Evolutionary conservation across 2,113 vertebrate genomes (phyloP).

Genomic region (Megatriorchis doriae): DNA sequence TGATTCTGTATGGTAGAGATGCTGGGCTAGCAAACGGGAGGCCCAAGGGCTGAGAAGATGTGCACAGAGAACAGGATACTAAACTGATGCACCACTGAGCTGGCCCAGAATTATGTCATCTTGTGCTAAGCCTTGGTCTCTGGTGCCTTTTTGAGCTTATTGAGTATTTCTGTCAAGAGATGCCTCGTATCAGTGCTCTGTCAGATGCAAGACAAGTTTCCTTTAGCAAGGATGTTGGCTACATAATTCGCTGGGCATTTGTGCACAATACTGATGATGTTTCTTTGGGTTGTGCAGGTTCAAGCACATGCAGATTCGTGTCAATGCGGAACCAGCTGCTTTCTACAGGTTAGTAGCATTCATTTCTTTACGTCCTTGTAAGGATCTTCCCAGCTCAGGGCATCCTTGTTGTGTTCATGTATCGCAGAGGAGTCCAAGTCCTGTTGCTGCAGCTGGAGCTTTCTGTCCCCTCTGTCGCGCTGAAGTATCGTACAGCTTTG

Average conservation of each 20-base stretch:
- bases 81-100: background rate
- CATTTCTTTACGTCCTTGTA: background rate
- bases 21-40: background rate
- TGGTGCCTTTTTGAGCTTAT: background rate
- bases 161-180: background rate
- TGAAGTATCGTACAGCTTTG: background rate
- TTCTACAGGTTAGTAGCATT: slow-evolving; percentile 85
- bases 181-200: background rate
- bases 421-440: background rate
- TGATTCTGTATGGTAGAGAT: background rate
- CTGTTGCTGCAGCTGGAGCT: background rate
- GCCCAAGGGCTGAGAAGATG: background rate
- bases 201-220: background rate
- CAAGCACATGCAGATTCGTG: slow-evolving; percentile 97
- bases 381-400: background rate
- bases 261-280: background rate
- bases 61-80: background rate
- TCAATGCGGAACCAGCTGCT: slow-evolving; percentile 92
- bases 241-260: background rate
- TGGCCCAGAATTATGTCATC: background rate
- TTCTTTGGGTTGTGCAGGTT: slow-evolving; percentile 76
- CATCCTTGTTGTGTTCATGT: background rate
- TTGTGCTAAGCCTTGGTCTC: background rate
- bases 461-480: background rate
- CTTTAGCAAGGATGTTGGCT: background rate